These are phyloP conservation scores for Stenodera caucasica DNA, from an alignment of 2,888 invertebrate genomes.

Conservation along the genomic window DNA sequence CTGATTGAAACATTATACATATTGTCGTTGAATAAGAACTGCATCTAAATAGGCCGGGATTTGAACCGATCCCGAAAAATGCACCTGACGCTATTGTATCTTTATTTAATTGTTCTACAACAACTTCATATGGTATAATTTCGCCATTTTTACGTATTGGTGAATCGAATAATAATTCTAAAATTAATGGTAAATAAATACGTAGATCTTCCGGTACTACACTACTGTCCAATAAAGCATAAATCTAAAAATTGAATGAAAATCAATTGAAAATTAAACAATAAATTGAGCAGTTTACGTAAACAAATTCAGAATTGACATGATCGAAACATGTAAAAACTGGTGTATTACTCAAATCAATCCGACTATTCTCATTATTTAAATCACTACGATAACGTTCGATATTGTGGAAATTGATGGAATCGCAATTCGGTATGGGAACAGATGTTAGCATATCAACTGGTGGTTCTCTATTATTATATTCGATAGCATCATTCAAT, in stretches of 20 bases:
- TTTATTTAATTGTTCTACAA: constrained; percentile 76
- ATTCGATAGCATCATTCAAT: constrained; percentile 69
- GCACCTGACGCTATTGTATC: constrained; percentile 69
- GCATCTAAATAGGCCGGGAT: constrained; percentile 64
- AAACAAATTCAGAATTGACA: constrained; percentile 80
- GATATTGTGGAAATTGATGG: constrained; percentile 69
- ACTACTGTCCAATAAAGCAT: constrained; percentile 71
- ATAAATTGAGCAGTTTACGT: constrained; percentile 62
- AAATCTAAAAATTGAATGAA: constrained; percentile 61
- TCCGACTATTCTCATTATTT: constrained; percentile 54
- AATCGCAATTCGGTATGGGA: constrained; percentile 73
- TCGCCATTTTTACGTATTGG: constrained; percentile 65
- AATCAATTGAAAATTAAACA: not conserved
- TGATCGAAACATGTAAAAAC: constrained; percentile 78
- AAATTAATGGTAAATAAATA: constrained; percentile 73
- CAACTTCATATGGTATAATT: constrained; percentile 66
- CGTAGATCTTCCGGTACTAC: constrained; percentile 62
- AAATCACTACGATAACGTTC: constrained; percentile 55
- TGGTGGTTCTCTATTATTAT: constrained; percentile 77
- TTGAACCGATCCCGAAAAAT: constrained; percentile 65
- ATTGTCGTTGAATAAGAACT: constrained; percentile 73
- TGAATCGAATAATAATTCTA: constrained; percentile 76
- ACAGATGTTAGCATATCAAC: constrained; percentile 71
- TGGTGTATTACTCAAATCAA: constrained; percentile 67
- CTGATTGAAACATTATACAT: constrained; percentile 71